Evolutionary conservation across 2,113 vertebrate genomes (phyloP).

Genomic region (Myrmecobius fasciatus): DNA sequence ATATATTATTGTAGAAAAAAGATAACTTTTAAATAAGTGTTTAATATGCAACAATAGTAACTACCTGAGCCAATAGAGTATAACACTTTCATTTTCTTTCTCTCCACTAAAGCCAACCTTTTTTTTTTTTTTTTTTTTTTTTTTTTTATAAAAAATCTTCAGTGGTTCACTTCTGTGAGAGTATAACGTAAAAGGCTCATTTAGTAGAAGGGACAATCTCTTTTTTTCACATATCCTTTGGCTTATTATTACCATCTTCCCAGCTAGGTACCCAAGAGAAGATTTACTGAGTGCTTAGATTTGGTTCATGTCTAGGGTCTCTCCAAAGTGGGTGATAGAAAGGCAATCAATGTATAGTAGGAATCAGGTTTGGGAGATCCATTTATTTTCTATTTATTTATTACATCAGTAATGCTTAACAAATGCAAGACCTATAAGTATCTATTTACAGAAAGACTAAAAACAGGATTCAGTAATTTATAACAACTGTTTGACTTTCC

Average conservation of each 20-base stretch:
- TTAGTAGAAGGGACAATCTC: background rate
- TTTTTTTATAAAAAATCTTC: background rate
- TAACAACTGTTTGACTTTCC: background rate
- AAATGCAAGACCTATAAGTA: background rate
- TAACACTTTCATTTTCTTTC: background rate
- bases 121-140: background rate
- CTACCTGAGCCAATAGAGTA: background rate
- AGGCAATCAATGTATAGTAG: background rate
- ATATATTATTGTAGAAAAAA: background rate
- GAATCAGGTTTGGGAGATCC: background rate
- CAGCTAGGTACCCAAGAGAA: background rate
- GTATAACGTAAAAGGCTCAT: background rate
- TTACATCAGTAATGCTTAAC: background rate
- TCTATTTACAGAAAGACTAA: background rate
- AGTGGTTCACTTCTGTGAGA: background rate
- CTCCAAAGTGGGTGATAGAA: background rate
- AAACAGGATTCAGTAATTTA: background rate
- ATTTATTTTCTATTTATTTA: background rate
- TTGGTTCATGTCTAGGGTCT: background rate
- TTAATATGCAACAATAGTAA: background rate
- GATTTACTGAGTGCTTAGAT: background rate
- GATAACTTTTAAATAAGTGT: background rate
- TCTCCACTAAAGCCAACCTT: background rate
- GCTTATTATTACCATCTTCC: background rate
- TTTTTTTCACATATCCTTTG: background rate